These are phyloP conservation scores for Ophion ellenae DNA, from an alignment of 2,888 invertebrate species.

Conservation along the genomic window DNA sequence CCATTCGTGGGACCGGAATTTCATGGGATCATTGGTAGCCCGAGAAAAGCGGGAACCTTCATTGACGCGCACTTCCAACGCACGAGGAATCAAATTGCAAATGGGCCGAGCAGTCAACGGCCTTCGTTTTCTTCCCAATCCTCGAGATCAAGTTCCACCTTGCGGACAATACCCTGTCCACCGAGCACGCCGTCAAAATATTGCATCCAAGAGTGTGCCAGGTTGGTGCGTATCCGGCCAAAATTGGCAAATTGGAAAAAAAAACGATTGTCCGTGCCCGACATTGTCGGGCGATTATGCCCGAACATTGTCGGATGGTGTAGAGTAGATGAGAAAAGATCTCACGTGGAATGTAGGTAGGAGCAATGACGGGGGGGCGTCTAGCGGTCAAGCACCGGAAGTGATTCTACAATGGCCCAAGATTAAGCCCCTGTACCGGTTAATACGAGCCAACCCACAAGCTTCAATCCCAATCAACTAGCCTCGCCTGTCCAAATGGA, in stretches of 20 bases:
- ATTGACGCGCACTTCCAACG: not conserved
- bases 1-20: not conserved
- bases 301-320: not conserved
- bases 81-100: not conserved
- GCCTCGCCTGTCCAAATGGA: constrained; percentile 31
- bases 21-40: not conserved
- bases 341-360: not conserved
- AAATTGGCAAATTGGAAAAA: constrained; percentile 29
- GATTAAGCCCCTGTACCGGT: not conserved
- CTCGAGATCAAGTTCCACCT: not conserved
- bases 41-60: not conserved
- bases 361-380: not conserved
- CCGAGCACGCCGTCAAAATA: constrained; percentile 27
- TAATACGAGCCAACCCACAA: not conserved
- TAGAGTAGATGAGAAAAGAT: constrained; percentile 7
- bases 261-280: constrained; percentile 21
- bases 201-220: constrained; percentile 4
- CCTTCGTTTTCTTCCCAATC: not conserved
- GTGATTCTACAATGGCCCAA: constrained; percentile 53
- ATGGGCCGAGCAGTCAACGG: not conserved
- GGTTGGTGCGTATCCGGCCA: not conserved
- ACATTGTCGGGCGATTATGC: constrained; percentile 31
- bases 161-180: constrained; percentile 8
- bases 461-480: constrained; percentile 15
- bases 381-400: constrained; percentile 52